Evolutionary conservation across 2,113 vertebrate species (phyloP), one percentile per base, ranked within the genome.

Genomic region (Ranitomeya variabilis): DNA sequence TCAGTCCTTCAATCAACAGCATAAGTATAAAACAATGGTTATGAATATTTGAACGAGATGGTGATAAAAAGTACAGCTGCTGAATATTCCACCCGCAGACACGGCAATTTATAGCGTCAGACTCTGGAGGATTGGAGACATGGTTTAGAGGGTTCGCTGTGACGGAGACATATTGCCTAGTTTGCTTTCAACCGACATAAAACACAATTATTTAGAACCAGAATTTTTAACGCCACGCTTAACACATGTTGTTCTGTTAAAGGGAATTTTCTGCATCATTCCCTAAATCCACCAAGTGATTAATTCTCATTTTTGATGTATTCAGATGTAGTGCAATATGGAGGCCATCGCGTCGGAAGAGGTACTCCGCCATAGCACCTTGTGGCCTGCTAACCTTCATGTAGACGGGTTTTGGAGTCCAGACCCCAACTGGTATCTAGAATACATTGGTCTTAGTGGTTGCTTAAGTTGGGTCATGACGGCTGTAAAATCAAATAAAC

Each of bases 1-100:
- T 76, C 14, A 8, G 69, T 57, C 26, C 83, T 74, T 76, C 19
- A 71, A 59, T 57, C 52, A 12, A 19, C 83, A 55, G n/a, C 69
- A 45, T 85, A 73, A 74, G 26, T 60, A 74, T 76, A 73, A 74
- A 74, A 59, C 83, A 85, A 85, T 76, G 55, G 23, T 85, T 37
- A 57, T 85, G 83, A 85, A 85, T 85, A 76, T 85, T 60, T 85
- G 69, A 85, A 85, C 52, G 76, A 74, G 83, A 55, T 37, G 69
- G 54, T 85, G 74, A 85, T 85, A 85, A 85, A 85, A 60, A 6
- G 69, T 73, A 21, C 83, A 76, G 69, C 83, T 85, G 83, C 54
- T 74, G 69, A 85, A 85, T 85, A 85, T 74, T 85, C 26, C 54
- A 11, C 23, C 12, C 45, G n/a, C 69, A 59, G 67, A 85, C 83